Base-by-base conservation (phyloP, 1,140 invertebrate genomes). In the Drosophila varians region DNA sequence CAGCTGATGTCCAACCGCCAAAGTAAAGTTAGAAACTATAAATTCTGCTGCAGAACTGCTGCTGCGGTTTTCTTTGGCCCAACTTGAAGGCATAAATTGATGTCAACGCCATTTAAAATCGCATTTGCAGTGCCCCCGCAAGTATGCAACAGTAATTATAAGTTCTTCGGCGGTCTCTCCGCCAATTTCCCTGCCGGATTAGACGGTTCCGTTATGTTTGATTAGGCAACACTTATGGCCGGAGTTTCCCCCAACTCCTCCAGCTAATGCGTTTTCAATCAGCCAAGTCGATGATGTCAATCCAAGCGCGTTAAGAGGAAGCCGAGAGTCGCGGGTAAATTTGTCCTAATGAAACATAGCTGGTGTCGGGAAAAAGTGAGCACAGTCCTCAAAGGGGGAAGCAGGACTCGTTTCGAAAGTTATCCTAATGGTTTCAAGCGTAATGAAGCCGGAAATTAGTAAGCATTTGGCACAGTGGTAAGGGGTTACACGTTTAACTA, bases 381-480 rank as follows among this genome's bases (percentile, higher is more conserved):
- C 51, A 68, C 55, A 49, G 57, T 25, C 26, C 26, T 48, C 25
- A 57, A 28, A n/a, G n/a, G 28, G 46, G 43, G 18, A 19, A 43
- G 34, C 21, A 25, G 58, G 58, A 74, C 70, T 74, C 69, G 65
- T 77, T 86, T 74, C 56, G 49, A 71, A 86, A 86, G 74, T 87
- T 87, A 60, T 80, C 62, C 74, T 87, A 87, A 80, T 80, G 74
- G 66, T 54, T 86, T 79, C 74, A 72, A 79, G 75, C 75, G 73
- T 80, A 80, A 80, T 86, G 82, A 87, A 87, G 76, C 73, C 73
- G 82, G 82, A 80, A 86, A 87, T 86, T 80, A 87, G 82, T 77
- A 80, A 77, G 82, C 73, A 77, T 84, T 78, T 68, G 42, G 54
- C 43, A 68, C 60, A 53, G 9, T 95, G 94, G 94, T 52, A 26